Percentiles rank a stretch among this genome's conserved stretches.
phyloP scores from a whole-genome alignment of 2,113 vertebrate genomes.

The Thunnus thynnus region DNA sequence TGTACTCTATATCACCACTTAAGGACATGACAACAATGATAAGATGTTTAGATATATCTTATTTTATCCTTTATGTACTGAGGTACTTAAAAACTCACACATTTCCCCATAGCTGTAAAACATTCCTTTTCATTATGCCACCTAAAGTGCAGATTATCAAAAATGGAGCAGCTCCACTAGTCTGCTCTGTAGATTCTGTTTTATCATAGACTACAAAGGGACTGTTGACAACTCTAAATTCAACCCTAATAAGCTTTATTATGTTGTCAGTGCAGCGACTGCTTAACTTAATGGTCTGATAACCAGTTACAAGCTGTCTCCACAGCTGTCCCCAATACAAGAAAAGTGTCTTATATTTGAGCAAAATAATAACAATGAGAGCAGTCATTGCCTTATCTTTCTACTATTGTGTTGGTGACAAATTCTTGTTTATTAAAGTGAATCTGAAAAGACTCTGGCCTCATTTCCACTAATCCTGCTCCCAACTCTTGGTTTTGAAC shows the following conservation, averaged over 20 bases:
- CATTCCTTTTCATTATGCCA: not conserved
- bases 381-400: too few relatives aligned
- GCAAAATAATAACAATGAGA: not conserved
- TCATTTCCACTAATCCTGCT: not conserved
- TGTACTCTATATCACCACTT: too few relatives aligned
- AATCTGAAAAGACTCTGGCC: not conserved
- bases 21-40: not conserved
- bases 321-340: not conserved
- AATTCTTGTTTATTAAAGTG: constrained; percentile 14
- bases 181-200: not conserved
- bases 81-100: too few relatives aligned
- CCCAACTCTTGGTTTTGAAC: not conserved
- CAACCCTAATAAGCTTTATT: constrained; percentile 1
- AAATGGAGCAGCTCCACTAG: not conserved
- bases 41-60: not conserved
- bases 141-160: not conserved
- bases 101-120: not conserved
- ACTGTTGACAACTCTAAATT: not conserved
- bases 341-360: not conserved
- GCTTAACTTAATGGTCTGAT: constrained; percentile 8
- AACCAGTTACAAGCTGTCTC: not conserved
- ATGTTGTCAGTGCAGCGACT: not conserved
- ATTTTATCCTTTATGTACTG: not conserved
- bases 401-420: not conserved
- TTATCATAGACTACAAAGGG: constrained; percentile 1